A percentile compares a stretch with the other conserved stretches of the same genome.
These are phyloP conservation scores for Luehdorfia chinensis DNA, from an alignment of 1,140 invertebrate species.

Conservation along the genomic window DNA sequence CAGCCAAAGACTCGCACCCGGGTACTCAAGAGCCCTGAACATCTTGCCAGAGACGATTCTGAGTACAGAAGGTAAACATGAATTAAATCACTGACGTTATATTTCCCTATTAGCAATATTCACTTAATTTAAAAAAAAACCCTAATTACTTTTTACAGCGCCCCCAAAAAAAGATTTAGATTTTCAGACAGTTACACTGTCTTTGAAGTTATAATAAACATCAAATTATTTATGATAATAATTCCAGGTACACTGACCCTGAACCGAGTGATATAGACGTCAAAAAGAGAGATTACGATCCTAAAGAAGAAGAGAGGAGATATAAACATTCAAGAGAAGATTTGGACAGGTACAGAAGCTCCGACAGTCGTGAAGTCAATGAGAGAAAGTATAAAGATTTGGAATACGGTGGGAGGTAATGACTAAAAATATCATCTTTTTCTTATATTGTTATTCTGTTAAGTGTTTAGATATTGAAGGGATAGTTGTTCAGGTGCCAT, in stretches of 20 bases:
- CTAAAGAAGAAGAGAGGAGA: constrained; percentile 41
- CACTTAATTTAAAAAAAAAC: too few species aligned
- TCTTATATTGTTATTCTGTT: not conserved
- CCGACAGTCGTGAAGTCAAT: constrained; percentile 42
- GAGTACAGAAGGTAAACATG: constrained; percentile 72
- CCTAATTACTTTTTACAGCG: not conserved
- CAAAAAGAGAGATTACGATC: constrained; percentile 46
- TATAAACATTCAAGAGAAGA: constrained; percentile 54
- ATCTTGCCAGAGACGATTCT: constrained; percentile 75
- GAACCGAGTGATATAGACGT: constrained; percentile 64
- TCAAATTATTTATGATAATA: not conserved
- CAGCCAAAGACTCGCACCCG: constrained; percentile 66
- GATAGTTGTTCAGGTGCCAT: too few species aligned
- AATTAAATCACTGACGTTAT: not conserved
- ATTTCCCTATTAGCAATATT: not conserved
- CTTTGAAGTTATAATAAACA: too few species aligned
- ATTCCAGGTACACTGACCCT: constrained; percentile 62
- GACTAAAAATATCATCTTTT: not conserved
- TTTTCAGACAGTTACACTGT: too few species aligned
- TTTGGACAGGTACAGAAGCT: constrained; percentile 48
- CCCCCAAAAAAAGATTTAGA: too few species aligned
- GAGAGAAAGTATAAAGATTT: constrained; percentile 41
- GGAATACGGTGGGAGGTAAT: constrained; percentile 49
- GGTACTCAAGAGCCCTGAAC: constrained; percentile 77
- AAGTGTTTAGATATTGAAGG: too few species aligned